A percentile compares a stretch with the other conserved stretches of the same genome.
Evolutionary conservation across 2,888 invertebrate genomes (phyloP).

Genomic region (Cerastoderma edule): DNA sequence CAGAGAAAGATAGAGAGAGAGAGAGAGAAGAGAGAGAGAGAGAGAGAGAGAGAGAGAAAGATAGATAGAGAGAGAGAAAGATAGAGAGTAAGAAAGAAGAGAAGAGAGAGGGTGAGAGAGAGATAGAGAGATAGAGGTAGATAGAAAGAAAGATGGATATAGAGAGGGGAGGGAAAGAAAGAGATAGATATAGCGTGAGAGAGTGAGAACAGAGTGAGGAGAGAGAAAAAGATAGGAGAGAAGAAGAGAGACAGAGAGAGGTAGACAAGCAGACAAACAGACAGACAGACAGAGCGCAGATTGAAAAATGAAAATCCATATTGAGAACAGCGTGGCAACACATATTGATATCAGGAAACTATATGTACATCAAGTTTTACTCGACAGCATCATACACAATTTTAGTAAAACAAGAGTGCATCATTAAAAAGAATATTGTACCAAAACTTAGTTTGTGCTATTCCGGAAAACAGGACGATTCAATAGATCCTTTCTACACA

Average conservation of each 20-base stretch:
- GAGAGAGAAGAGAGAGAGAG: neutral
- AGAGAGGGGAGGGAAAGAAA: constrained; percentile 24
- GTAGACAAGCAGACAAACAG: neutral
- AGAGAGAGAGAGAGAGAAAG: constrained; percentile 19
- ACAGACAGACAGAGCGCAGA: neutral
- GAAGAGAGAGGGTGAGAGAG: neutral
- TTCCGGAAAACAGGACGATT: no score
- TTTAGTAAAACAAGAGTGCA: no score
- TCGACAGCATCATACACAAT: no score
- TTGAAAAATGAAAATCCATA: no score
- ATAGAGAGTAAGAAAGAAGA: constrained; percentile 24
- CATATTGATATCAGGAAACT: no score
- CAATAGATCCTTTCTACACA: no score
- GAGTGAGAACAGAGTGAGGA: neutral
- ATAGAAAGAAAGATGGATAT: constrained; percentile 2
- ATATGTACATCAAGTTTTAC: no score
- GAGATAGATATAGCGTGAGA: constrained; percentile 23
- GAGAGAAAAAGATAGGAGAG: neutral
- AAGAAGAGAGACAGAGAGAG: constrained; percentile 7
- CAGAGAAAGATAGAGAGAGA: neutral
- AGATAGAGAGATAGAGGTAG: neutral
- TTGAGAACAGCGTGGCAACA: no score
- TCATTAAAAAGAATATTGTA: no score
- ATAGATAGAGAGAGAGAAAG: constrained; percentile 25
- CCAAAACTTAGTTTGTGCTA: no score